These are phyloP conservation scores for Cantharis flavilabris DNA, from an alignment of 2,888 invertebrate genomes.

Conservation along the genomic window DNA sequence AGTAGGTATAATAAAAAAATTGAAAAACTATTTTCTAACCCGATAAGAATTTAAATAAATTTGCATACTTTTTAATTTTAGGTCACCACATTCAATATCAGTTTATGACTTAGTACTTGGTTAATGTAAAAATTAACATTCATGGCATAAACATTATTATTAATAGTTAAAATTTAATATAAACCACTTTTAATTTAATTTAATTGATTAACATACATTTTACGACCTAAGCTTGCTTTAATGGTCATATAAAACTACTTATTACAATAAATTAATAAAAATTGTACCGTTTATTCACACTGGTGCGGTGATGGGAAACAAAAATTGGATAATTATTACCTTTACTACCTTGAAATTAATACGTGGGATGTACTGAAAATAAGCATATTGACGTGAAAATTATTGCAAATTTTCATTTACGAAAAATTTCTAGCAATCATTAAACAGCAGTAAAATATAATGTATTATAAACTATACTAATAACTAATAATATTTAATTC, in stretches of 20 bases:
- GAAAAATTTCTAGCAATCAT: too few relatives aligned
- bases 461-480: too few relatives aligned
- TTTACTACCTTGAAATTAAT: neutral
- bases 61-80: constrained; percentile 34
- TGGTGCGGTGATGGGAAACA: neutral
- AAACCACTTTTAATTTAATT: constrained; percentile 15
- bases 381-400: neutral
- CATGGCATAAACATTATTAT: constrained; percentile 15
- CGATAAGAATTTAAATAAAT: constrained; percentile 36
- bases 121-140: constrained; percentile 25
- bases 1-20: constrained; percentile 34
- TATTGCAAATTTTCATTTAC: too few relatives aligned
- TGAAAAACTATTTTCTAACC: constrained; percentile 32
- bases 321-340: neutral
- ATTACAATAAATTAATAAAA: neutral
- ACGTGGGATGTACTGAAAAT: neutral
- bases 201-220: constrained; percentile 15
- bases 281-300: neutral
- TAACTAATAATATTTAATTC: too few relatives aligned
- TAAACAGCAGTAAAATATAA: too few relatives aligned
- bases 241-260: neutral
- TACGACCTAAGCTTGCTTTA: neutral
- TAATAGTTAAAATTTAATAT: neutral
- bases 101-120: constrained; percentile 26
- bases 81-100: constrained; percentile 34